Base-by-base conservation (phyloP, 2,797 vertebrate genomes). In the Typhlichthys eigenmanni region DNA sequence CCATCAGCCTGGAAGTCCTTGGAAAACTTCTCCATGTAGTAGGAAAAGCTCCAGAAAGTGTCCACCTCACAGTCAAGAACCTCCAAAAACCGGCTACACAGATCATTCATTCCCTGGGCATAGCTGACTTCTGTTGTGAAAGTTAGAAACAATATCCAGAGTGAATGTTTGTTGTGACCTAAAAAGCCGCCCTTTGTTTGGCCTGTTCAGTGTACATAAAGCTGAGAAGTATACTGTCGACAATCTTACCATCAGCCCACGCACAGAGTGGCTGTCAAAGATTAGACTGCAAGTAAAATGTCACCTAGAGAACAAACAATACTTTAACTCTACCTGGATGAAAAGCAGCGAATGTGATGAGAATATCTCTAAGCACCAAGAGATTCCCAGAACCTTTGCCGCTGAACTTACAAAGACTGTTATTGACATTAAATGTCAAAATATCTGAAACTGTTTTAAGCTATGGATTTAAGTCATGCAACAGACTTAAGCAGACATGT, bases 21-120 rank as follows among this genome's bases (percentile, higher is more conserved):
- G 34, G 91, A 91, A 67, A 94, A 92, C 56, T 87, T 93, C 50
- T 93, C 92, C 90, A 95, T 94, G 79, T 90, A 92, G 81, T 88
- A 87, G n/a, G 87, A 91, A 76, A 93, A 94, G 80, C 91, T 93
- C 92, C 92, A 94, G 79, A 92, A 94, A 12, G 92, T 87, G 71
- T 91, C 92, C 0, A 91, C 89, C 80, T 94, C 93, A 2, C 88
- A 92, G 73, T 94, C 84, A 12, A 94, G 71, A 5, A 91, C 92
- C 80, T 94, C 93, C 60, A 94, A 76, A 81, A 93, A 91, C 1
- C 92, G 89, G 74, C 91, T 94, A 76, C 89, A 92, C 62, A 94
- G 85, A 76, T 94, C 92, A 65, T 92, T 92, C 91, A 92, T 93
- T 16, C 92, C 91, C 71, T 92, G 91, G 55, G 90, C 90, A 47